phyloP scores from a whole-genome alignment of 2,888 invertebrate genomes.

The Meloe dianella region DNA sequence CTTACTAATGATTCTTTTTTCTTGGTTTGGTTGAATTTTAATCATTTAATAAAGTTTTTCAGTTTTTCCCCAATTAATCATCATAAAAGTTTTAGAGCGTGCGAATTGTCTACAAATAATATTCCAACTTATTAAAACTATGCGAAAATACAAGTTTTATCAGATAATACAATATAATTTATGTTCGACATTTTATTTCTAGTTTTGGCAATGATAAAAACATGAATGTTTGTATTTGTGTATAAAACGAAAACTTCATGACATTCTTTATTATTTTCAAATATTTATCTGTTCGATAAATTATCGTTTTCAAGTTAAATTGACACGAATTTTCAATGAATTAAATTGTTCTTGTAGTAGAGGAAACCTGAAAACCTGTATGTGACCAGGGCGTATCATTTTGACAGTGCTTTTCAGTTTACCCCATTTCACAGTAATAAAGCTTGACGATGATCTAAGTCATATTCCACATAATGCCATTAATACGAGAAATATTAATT shows the following conservation, averaged over 20 bases:
- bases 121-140: conserved; percentile 10
- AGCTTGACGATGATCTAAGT: background rate
- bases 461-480: no score
- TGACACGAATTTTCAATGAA: conserved; percentile 5
- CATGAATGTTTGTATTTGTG: background rate
- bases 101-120: conserved; percentile 21
- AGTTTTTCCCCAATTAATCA: background rate
- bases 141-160: conserved; percentile 14
- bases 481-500: no score
- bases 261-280: background rate
- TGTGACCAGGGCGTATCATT: background rate
- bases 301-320: background rate
- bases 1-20: background rate
- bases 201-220: background rate
- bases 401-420: background rate
- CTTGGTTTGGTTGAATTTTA: background rate
- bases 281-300: background rate
- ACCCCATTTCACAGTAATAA: background rate
- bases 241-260: background rate
- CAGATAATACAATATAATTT: conserved; percentile 24
- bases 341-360: background rate
- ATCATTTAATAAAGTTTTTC: background rate
- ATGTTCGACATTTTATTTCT: conserved; percentile 15
- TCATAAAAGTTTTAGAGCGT: conserved; percentile 16
- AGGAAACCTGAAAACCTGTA: background rate